Evolutionary conservation across 2,113 vertebrate genomes (phyloP).

Genomic region (Cichladusa arquata): DNA sequence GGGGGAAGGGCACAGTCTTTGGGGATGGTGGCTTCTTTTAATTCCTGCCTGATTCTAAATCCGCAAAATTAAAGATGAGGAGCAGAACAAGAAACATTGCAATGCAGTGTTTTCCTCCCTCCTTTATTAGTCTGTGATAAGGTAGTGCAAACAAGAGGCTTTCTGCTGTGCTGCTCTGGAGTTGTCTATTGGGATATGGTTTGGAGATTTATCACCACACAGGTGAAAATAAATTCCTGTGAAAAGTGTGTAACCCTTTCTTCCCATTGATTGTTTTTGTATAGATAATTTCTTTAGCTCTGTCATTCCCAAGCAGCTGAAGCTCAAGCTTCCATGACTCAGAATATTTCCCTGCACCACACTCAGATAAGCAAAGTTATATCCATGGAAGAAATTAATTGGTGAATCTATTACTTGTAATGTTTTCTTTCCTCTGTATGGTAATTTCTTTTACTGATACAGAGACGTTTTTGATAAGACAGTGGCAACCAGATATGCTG

Average conservation of each 20-base stretch:
- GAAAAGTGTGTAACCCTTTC: neutral
- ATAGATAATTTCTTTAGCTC: neutral
- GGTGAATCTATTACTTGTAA: neutral
- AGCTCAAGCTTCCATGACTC: neutral
- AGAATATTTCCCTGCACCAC: neutral
- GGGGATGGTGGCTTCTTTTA: neutral
- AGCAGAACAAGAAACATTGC: neutral
- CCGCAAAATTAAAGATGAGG: neutral
- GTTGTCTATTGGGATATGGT: neutral
- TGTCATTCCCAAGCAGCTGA: neutral
- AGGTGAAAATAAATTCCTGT: neutral
- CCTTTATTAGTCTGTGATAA: neutral
- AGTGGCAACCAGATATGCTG: neutral
- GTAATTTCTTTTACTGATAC: neutral
- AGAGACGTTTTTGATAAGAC: neutral
- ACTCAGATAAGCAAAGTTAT: neutral
- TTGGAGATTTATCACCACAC: neutral
- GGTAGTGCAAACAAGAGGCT: neutral
- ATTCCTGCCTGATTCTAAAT: neutral
- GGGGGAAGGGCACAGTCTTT: neutral
- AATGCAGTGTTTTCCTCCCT: neutral
- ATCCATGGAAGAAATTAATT: neutral
- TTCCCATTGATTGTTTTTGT: neutral
- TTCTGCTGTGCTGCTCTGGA: neutral
- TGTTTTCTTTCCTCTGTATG: neutral